These are phyloP conservation scores for Scomberomorus guttatus DNA, from an alignment of 2,797 vertebrate genomes.

Conservation along the genomic window DNA sequence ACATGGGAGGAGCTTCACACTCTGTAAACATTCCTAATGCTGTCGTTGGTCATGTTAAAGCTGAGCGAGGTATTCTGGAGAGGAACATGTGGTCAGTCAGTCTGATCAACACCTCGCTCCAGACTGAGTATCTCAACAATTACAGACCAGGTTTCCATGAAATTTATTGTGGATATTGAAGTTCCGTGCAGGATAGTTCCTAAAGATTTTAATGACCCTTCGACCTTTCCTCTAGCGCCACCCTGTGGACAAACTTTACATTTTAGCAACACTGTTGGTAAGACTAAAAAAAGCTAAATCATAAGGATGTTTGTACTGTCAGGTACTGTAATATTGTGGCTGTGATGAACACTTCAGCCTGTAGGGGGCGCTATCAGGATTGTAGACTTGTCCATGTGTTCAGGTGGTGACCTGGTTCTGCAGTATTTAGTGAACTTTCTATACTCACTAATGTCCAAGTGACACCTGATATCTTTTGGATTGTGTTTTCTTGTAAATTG, in stretches of 20 bases:
- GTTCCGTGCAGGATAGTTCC: too few relatives aligned
- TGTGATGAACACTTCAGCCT: neutral
- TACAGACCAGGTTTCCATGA: neutral
- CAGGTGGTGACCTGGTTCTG: too few relatives aligned
- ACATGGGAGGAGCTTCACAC: neutral
- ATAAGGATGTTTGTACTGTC: neutral
- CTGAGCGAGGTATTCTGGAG: neutral
- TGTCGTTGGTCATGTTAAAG: neutral
- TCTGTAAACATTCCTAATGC: slow-evolving; percentile 20
- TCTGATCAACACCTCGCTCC: too few relatives aligned
- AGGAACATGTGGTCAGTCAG: too few relatives aligned
- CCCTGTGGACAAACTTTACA: neutral
- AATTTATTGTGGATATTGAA: neutral
- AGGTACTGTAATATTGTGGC: too few relatives aligned
- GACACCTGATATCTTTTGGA: too few relatives aligned
- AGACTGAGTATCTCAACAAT: too few relatives aligned
- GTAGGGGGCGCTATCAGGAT: neutral
- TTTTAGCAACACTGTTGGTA: neutral
- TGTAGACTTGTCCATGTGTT: too few relatives aligned
- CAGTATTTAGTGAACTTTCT: too few relatives aligned
- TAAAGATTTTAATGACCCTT: neutral
- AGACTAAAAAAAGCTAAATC: too few relatives aligned
- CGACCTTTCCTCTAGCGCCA: neutral
- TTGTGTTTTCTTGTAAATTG: too few relatives aligned
- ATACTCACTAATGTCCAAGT: too few relatives aligned